Evolutionary conservation across 37 sponge, comb jelly and placozoan species (phyloP).

Genomic region (Theonella swinhoei): DNA sequence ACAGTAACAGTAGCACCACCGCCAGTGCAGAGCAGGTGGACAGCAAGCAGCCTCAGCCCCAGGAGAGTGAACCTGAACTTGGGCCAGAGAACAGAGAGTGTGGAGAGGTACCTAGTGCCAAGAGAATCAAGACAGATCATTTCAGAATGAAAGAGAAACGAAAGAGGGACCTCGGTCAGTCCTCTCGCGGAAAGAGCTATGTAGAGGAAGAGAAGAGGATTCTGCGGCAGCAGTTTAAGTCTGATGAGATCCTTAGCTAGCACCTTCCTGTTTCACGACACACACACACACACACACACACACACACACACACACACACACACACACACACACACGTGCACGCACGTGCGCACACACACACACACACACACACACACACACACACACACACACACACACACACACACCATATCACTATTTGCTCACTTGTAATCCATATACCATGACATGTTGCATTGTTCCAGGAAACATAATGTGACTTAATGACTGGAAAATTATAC

Average conservation of each 20-base stretch:
- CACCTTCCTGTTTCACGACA: too few species aligned
- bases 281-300: too few species aligned
- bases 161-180: constrained; percentile 75
- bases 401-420: too few species aligned
- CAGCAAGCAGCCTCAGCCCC: neutral
- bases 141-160: constrained; percentile 81
- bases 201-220: constrained; percentile 91
- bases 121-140: constrained; percentile 36
- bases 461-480: too few species aligned
- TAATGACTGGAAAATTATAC: too few species aligned
- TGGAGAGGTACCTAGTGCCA: neutral
- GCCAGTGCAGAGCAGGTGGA: neutral
- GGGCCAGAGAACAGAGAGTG: neutral
- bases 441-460: too few species aligned
- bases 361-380: too few species aligned
- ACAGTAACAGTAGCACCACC: neutral
- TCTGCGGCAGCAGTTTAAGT: constrained; percentile 56
- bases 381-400: too few species aligned
- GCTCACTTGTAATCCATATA: too few species aligned
- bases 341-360: too few species aligned
- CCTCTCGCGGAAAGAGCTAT: constrained; percentile 84
- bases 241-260: constrained; percentile 14
- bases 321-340: too few species aligned
- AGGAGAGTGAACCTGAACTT: neutral
- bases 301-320: too few species aligned